Percentiles rank a stretch among this genome's conserved stretches.
These are phyloP conservation scores for Drosophila pruinosa DNA, from an alignment of 1,140 invertebrate species.

Conservation along the genomic window DNA sequence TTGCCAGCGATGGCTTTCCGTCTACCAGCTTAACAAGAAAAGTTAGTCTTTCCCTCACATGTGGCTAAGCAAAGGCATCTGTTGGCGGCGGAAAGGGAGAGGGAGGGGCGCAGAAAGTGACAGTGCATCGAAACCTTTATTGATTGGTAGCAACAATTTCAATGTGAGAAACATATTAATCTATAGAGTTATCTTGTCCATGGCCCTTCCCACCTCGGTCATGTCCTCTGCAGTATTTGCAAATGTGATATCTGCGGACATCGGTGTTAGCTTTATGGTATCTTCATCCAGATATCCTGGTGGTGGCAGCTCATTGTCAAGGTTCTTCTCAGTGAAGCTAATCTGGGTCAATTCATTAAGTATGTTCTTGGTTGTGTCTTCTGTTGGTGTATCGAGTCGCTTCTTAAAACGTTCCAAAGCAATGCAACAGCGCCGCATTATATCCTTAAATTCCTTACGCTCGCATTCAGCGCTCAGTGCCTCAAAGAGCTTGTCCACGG, in stretches of 20 bases:
- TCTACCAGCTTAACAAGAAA: slow-evolving; percentile 36
- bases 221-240: neutral
- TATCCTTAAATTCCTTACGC: neutral
- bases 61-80: neutral
- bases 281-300: neutral
- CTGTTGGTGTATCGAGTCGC: neutral
- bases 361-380: neutral
- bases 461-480: slow-evolving; percentile 8
- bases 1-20: slow-evolving; percentile 11
- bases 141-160: slow-evolving; percentile 17
- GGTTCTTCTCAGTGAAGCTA: neutral
- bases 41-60: slow-evolving; percentile 10
- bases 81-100: neutral
- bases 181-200: neutral
- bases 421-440: neutral
- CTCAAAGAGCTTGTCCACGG: slow-evolving; percentile 17
- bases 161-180: slow-evolving; percentile 9
- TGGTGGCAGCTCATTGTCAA: neutral
- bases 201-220: neutral
- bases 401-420: slow-evolving; percentile 11
- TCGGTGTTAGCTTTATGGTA: too few species aligned
- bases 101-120: neutral
- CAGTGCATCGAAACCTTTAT: slow-evolving; percentile 25
- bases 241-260: too few species aligned
- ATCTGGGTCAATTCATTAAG: neutral